These are phyloP conservation scores for Sarcophaga bullata DNA, from an alignment of 1,140 invertebrate genomes.

Conservation along the genomic window DNA sequence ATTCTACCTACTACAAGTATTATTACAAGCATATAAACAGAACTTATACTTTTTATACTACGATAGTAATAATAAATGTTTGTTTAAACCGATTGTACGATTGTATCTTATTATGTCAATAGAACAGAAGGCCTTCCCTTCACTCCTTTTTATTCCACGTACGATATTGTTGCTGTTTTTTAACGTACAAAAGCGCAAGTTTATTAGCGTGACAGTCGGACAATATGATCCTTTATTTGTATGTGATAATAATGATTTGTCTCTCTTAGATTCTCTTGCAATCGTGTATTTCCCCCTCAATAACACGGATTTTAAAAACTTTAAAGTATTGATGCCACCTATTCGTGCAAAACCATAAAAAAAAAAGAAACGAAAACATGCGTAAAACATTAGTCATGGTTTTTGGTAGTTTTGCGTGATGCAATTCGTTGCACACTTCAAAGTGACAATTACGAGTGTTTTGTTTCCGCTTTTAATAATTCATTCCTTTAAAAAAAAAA, in stretches of 20 bases:
- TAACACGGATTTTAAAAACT: not conserved
- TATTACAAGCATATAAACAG: not conserved
- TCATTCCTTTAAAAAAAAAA: not conserved
- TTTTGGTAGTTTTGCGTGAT: not conserved
- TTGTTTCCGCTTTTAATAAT: not conserved
- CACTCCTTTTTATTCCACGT: not conserved
- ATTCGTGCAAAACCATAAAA: not conserved
- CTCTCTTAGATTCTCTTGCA: not conserved
- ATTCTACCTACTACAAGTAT: not conserved
- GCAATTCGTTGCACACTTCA: slow-evolving; percentile 14
- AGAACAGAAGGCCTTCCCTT: not conserved
- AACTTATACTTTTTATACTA: not conserved
- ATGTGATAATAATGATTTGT: not conserved
- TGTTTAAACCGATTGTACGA: not conserved
- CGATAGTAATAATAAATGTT: not conserved
- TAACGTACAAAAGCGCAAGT: slow-evolving; percentile 2
- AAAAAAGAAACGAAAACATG: not conserved
- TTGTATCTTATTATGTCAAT: not conserved
- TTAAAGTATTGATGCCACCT: not conserved
- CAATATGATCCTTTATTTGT: not conserved
- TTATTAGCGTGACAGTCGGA: not conserved
- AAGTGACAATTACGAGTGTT: slow-evolving; percentile 12
- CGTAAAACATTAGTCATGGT: slow-evolving; percentile 18
- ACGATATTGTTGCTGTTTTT: not conserved
- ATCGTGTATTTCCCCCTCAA: not conserved